Conservation (phyloP, 2,113 vertebrate species). For the Zootoca vivipara region DNA sequence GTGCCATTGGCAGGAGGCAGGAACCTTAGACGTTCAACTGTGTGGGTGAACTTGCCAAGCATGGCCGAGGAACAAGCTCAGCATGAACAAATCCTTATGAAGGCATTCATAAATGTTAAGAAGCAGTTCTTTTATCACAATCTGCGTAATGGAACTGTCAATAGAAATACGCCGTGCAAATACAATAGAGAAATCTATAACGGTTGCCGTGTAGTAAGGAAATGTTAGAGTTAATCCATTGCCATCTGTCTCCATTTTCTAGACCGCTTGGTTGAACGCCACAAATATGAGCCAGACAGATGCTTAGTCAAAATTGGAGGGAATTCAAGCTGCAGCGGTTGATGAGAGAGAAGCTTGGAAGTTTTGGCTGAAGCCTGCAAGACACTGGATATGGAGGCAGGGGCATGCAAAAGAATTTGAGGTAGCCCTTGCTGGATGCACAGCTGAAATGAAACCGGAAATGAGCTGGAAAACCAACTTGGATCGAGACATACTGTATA, state of each 20-base stretch:
- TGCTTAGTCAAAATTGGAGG: conserved; percentile 59
- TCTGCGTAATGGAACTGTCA: conserved; percentile 12
- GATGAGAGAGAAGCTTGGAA: conserved; percentile 53
- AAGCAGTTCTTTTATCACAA: conserved; percentile 41
- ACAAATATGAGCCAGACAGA: conserved; percentile 70
- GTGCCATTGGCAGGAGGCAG: too few relatives aligned
- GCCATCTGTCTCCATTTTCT: conserved; percentile 67
- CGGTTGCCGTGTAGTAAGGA: conserved; percentile 47
- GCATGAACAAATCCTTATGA: neutral
- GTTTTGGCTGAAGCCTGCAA: conserved; percentile 56
- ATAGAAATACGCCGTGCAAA: conserved; percentile 7
- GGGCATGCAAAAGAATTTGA: conserved; percentile 15
- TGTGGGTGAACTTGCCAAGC: neutral
- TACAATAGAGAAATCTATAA: conserved; percentile 46
- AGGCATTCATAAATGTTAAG: conserved; percentile 49
- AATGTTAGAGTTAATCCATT: conserved; percentile 64
- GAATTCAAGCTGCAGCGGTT: conserved; percentile 52
- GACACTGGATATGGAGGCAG: neutral
- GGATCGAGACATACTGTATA: conserved; percentile 31
- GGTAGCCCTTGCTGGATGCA: conserved; percentile 28
- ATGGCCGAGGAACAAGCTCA: neutral
- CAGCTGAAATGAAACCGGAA: conserved; percentile 34
- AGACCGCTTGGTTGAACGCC: conserved; percentile 53
- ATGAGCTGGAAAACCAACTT: conserved; percentile 49
- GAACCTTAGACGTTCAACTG: neutral